Evolutionary conservation across 2,888 invertebrate species (phyloP).

Genomic region (Zhuqinia jingwanae): DNA sequence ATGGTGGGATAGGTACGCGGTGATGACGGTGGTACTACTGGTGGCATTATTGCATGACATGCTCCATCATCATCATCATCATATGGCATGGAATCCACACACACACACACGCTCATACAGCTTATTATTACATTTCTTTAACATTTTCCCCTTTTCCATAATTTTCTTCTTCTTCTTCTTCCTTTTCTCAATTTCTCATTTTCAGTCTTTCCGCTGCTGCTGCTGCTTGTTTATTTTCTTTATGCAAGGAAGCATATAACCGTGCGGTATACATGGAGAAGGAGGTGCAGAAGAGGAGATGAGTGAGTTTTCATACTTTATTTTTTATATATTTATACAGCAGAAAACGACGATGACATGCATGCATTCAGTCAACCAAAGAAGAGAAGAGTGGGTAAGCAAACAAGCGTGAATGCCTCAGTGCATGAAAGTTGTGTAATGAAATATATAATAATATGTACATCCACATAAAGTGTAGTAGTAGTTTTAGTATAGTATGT

Average conservation of each 20-base stretch:
- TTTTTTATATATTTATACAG: slow-evolving; percentile 31
- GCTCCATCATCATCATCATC: slow-evolving; percentile 45
- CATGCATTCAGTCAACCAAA: slow-evolving; percentile 55
- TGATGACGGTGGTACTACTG: slow-evolving; percentile 54
- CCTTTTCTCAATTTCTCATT: slow-evolving; percentile 56
- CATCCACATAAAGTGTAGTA: slow-evolving; percentile 16
- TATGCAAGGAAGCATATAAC: slow-evolving; percentile 25
- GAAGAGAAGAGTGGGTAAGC: slow-evolving; percentile 30
- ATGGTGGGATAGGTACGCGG: slow-evolving; percentile 48
- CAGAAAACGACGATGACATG: slow-evolving; percentile 57
- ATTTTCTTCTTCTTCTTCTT: slow-evolving; percentile 42
- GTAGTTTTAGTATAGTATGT: no score
- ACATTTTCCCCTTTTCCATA: slow-evolving; percentile 38
- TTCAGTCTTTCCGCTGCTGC: no score
- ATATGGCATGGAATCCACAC: slow-evolving; percentile 29
- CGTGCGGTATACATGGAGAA: neutral
- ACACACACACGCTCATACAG: slow-evolving; percentile 23
- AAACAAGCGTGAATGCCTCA: slow-evolving; percentile 65
- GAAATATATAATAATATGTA: no score
- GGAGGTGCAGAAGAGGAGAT: neutral
- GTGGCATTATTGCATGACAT: slow-evolving; percentile 63
- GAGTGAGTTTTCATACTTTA: neutral
- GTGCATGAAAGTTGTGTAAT: slow-evolving; percentile 53
- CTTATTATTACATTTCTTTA: slow-evolving; percentile 49
- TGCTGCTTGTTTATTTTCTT: slow-evolving; percentile 61